Percentiles rank a stretch among this genome's conserved stretches.
These are phyloP conservation scores for Barypeithes pellucidus DNA, from an alignment of 2,888 invertebrate genomes.

Conservation along the genomic window DNA sequence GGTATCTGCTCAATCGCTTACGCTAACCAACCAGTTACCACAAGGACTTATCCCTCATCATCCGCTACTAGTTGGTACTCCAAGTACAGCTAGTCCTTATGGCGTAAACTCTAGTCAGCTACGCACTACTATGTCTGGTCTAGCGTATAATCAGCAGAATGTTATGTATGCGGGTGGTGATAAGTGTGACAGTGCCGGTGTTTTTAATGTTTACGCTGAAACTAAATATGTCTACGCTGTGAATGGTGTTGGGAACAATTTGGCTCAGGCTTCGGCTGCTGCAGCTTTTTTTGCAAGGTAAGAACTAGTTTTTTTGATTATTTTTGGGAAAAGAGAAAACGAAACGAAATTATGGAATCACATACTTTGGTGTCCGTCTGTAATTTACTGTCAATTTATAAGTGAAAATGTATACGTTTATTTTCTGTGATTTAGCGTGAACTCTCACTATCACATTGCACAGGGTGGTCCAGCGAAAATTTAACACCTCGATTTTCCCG, in stretches of 20 bases:
- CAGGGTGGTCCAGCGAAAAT: too few species aligned
- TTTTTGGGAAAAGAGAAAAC: too few species aligned
- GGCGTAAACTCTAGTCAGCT: slow-evolving; percentile 9
- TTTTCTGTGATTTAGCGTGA: too few species aligned
- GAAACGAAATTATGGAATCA: too few species aligned
- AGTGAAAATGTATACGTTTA: too few species aligned
- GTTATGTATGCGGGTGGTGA: slow-evolving; percentile 54
- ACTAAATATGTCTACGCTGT: slow-evolving; percentile 74
- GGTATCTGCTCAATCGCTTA: not conserved
- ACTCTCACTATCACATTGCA: too few species aligned
- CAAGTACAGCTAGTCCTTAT: not conserved
- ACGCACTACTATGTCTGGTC: slow-evolving; percentile 4
- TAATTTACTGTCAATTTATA: too few species aligned
- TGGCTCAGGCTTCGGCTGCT: slow-evolving; percentile 74
- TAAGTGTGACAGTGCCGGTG: slow-evolving; percentile 56
- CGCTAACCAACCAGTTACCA: not conserved
- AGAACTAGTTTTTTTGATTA: slow-evolving; percentile 57
- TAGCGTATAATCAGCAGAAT: slow-evolving; percentile 48
- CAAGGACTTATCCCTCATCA: not conserved
- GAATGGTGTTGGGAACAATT: slow-evolving; percentile 69
- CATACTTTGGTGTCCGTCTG: too few species aligned
- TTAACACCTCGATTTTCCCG: too few species aligned
- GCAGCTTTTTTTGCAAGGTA: slow-evolving; percentile 77
- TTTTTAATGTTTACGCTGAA: slow-evolving; percentile 69
- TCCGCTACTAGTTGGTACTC: not conserved